A percentile compares a stretch with the other conserved stretches of the same genome.
phyloP scores from a whole-genome alignment of 2,113 vertebrate species.

The Asarcornis scutulata region DNA sequence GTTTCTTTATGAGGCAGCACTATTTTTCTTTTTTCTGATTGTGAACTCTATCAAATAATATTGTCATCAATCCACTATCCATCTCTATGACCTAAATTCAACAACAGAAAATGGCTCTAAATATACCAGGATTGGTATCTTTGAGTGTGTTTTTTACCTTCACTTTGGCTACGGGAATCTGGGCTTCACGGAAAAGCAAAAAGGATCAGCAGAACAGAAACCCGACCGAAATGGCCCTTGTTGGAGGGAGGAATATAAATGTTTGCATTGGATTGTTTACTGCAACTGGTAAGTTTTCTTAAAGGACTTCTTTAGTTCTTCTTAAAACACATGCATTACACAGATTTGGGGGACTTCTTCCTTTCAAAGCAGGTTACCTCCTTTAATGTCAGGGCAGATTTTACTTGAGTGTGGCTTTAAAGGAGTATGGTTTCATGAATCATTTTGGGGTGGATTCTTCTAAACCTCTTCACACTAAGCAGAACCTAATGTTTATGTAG shows the following conservation, averaged over 20 bases:
- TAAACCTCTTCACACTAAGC: constrained; percentile 29
- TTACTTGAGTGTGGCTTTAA: constrained; percentile 29
- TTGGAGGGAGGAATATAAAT: constrained; percentile 82
- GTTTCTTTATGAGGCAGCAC: background rate
- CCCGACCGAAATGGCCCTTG: constrained; percentile 76
- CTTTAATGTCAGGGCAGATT: constrained; percentile 40
- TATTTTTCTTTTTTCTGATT: background rate
- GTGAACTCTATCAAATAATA: background rate
- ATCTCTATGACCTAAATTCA: background rate
- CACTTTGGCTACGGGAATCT: constrained; percentile 78
- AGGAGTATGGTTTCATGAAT: constrained; percentile 55
- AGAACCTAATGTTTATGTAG: constrained; percentile 42
- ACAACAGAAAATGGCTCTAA: constrained; percentile 58
- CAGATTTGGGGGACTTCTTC: background rate
- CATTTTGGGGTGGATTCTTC: constrained; percentile 54
- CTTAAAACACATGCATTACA: background rate
- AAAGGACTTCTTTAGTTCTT: background rate
- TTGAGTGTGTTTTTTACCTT: constrained; percentile 73
- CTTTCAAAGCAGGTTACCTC: constrained; percentile 72
- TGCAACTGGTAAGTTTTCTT: constrained; percentile 69
- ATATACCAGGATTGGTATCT: constrained; percentile 70
- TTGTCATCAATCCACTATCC: background rate
- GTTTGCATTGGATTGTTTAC: constrained; percentile 79
- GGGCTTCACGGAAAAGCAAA: constrained; percentile 83
- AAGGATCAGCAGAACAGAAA: constrained; percentile 73